Evolutionary conservation across 1,140 invertebrate genomes (phyloP).

Genomic region (Pomacea maculata): DNA sequence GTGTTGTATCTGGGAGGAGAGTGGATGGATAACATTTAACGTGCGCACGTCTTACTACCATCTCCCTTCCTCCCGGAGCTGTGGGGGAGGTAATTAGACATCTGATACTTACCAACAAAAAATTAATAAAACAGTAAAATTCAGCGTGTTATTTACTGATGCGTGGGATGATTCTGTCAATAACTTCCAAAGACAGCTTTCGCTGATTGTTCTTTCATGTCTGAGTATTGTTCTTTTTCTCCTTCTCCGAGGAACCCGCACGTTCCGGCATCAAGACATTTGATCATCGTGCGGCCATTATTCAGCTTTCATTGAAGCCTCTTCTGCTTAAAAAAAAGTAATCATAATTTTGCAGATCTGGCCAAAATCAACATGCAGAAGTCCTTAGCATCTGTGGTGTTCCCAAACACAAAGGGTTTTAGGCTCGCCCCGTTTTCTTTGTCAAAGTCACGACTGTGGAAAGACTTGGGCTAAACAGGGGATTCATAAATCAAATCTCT

Average conservation of each 20-base stretch:
- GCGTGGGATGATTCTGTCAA: no score
- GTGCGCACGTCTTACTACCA: no score
- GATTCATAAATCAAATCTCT: constrained; percentile 19
- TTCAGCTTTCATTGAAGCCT: constrained; percentile 9
- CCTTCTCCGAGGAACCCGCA: neutral
- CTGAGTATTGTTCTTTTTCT: neutral
- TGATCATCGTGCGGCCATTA: constrained; percentile 4
- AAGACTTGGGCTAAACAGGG: neutral
- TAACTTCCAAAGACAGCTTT: no score
- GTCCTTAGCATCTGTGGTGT: constrained; percentile 11
- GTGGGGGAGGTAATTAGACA: no score
- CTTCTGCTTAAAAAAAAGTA: constrained; percentile 13
- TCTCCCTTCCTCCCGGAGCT: no score
- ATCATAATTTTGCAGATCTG: constrained; percentile 14
- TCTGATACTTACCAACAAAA: no score
- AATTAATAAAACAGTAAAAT: no score
- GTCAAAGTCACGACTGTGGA: constrained; percentile 10
- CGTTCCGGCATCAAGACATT: neutral
- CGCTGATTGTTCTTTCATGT: no score
- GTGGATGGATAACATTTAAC: no score
- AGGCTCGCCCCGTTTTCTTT: constrained; percentile 4
- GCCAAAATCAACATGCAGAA: neutral
- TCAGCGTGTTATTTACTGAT: no score
- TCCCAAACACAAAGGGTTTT: constrained; percentile 20
- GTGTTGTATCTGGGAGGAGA: no score